Conservation (phyloP, 2,113 vertebrate genomes). For the Laticauda laticaudata region DNA sequence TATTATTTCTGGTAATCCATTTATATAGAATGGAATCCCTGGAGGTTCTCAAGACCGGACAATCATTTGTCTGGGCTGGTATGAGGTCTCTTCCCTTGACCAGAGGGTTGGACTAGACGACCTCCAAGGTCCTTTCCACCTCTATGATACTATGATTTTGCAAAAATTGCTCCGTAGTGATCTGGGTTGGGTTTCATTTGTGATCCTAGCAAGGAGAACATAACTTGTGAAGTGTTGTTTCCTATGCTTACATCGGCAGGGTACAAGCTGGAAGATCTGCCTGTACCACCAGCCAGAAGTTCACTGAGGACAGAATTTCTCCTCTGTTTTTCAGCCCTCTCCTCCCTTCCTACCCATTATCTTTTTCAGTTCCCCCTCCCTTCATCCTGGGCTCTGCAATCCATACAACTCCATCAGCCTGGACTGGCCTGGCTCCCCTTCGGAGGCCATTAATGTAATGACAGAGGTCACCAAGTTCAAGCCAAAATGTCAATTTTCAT, state of each 20-base stretch:
- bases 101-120: too few relatives aligned
- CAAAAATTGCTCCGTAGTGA: not conserved
- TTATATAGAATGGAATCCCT: too few relatives aligned
- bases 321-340: constrained; percentile 1
- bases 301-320: not conserved
- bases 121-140: not conserved
- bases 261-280: not conserved
- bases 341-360: not conserved
- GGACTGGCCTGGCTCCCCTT: constrained; percentile 43
- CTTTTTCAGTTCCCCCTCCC: not conserved
- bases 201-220: not conserved
- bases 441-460: constrained; percentile 68
- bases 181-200: not conserved
- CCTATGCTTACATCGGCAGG: not conserved
- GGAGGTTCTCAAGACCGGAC: too few relatives aligned
- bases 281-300: not conserved
- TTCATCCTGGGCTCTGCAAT: constrained; percentile 14
- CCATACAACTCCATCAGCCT: constrained; percentile 56
- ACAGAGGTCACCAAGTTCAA: constrained; percentile 68
- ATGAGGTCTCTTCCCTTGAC: not conserved
- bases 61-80: too few relatives aligned
- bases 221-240: not conserved
- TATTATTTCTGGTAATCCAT: too few relatives aligned
- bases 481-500: constrained; percentile 71
- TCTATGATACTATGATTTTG: not conserved